Conservation (phyloP, 2,113 vertebrate genomes). For the Bombycilla garrulus region DNA sequence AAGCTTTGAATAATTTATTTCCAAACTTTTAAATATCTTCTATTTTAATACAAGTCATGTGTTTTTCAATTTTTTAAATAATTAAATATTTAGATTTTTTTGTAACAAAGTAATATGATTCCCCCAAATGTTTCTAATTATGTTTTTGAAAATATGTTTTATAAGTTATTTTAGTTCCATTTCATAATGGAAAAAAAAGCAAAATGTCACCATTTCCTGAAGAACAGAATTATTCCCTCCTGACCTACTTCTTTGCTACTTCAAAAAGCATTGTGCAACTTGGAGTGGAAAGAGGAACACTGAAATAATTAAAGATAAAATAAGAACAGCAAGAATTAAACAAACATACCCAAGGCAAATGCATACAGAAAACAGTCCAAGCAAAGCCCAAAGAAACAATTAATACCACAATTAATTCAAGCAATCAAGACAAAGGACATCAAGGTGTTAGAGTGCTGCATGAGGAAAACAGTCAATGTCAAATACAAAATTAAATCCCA, state of each 20-base stretch:
- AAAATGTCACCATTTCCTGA: slow-evolving; percentile 32
- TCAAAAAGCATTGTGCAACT: slow-evolving; percentile 33
- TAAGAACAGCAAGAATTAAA: slow-evolving; percentile 28
- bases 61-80: background rate
- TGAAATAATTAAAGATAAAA: slow-evolving; percentile 45
- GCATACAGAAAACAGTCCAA: background rate
- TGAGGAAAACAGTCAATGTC: background rate
- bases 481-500: background rate
- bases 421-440: background rate
- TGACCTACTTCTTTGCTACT: background rate
- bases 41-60: background rate
- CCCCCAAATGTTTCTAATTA: background rate
- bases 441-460: background rate
- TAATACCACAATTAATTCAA: background rate
- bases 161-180: background rate
- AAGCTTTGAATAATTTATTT: background rate
- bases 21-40: background rate
- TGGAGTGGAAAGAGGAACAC: background rate
- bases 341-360: background rate
- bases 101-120: background rate
- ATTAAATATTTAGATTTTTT: background rate
- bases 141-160: background rate
- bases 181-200: background rate
- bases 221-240: background rate
- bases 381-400: background rate